Conservation (phyloP, 1,140 invertebrate genomes). For the Diploscapter pachys region DNA sequence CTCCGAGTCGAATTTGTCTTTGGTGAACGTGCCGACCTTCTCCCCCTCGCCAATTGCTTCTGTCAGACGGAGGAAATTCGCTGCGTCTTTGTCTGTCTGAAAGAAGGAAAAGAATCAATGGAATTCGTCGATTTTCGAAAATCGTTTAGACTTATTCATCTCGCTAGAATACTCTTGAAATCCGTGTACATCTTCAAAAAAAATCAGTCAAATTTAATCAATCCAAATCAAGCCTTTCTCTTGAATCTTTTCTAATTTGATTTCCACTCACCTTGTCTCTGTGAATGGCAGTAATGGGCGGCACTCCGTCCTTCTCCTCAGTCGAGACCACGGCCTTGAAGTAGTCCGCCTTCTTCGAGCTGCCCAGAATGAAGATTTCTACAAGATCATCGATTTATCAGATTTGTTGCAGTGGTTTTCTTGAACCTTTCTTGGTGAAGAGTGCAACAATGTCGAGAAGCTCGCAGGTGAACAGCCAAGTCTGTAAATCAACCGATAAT, state of each 20-base stretch:
- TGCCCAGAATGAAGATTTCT: slow-evolving; percentile 80
- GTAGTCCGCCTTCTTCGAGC: slow-evolving; percentile 97
- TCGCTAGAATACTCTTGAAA: slow-evolving; percentile 22
- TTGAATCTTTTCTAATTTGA: slow-evolving; percentile 1
- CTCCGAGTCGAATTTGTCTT: slow-evolving; percentile 76
- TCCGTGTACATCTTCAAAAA: too few species aligned
- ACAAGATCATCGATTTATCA: not conserved
- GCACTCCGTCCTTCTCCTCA: slow-evolving; percentile 72
- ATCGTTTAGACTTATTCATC: too few species aligned
- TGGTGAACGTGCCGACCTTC: slow-evolving; percentile 8
- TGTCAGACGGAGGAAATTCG: slow-evolving; percentile 84
- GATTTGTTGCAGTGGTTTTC: slow-evolving; percentile 45
- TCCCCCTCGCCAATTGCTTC: slow-evolving; percentile 5
- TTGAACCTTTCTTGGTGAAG: slow-evolving; percentile 70
- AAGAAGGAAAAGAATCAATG: slow-evolving; percentile 35
- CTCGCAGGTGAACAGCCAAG: slow-evolving; percentile 95
- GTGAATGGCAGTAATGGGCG: slow-evolving; percentile 79
- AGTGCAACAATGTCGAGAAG: slow-evolving; percentile 91
- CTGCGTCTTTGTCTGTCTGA: slow-evolving; percentile 89
- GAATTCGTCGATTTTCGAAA: too few species aligned
- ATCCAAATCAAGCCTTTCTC: not conserved
- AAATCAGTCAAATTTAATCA: too few species aligned
- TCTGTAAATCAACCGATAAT: slow-evolving; percentile 64
- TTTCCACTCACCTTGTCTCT: slow-evolving; percentile 75
- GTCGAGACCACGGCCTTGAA: slow-evolving; percentile 82